A percentile compares a stretch with the other conserved stretches of the same genome.
These are phyloP conservation scores for Ceyx melanurus DNA, from an alignment of 2,113 vertebrate genomes.

Conservation along the genomic window DNA sequence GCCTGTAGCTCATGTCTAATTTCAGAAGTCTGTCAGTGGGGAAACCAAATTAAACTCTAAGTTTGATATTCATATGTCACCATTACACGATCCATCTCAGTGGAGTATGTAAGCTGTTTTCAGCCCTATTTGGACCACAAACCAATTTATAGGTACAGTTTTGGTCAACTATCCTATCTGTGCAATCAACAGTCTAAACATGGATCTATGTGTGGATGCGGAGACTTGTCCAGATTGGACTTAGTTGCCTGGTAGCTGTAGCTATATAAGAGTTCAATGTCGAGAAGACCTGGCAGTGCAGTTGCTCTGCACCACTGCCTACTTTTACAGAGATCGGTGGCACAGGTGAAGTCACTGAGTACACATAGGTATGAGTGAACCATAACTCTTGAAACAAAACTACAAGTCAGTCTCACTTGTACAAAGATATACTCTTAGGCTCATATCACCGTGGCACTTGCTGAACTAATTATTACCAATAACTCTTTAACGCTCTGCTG, in stretches of 20 bases:
- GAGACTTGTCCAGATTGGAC: not conserved
- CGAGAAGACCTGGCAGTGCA: not conserved
- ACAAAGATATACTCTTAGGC: not conserved
- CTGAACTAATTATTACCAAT: not conserved
- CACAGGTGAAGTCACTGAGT: not conserved
- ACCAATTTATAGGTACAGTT: not conserved
- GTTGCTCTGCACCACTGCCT: not conserved
- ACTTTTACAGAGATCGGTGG: not conserved
- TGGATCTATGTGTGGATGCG: not conserved
- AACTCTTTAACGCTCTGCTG: not conserved
- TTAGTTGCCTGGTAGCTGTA: not conserved
- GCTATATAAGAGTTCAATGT: rapidly evolving
- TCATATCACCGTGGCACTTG: not conserved
- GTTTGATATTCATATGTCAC: not conserved
- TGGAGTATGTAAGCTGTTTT: not conserved
- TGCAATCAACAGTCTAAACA: not conserved
- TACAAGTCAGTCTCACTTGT: not conserved
- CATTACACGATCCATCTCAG: not conserved
- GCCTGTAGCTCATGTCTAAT: not conserved
- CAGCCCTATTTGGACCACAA: not conserved
- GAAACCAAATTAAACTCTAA: not conserved
- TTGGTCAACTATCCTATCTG: not conserved
- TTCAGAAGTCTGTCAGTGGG: not conserved
- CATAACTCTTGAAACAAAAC: not conserved
- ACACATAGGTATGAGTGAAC: not conserved